These are phyloP conservation scores for Panurus biarmicus DNA, from an alignment of 2,113 vertebrate genomes.

Conservation along the genomic window DNA sequence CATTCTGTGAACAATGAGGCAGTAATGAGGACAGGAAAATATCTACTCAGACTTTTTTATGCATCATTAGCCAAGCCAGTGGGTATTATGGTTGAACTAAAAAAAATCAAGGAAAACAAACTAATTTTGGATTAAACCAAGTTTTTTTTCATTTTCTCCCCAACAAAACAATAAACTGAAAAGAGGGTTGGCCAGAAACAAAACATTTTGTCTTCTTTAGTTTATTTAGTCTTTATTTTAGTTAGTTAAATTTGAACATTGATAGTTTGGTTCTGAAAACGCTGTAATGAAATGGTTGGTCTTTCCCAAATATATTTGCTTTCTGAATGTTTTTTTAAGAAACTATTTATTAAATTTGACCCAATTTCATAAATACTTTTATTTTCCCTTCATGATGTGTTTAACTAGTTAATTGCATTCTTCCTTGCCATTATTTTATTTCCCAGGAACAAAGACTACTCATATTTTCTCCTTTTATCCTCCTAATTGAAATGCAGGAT, in stretches of 20 bases:
- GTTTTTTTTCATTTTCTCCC: neutral
- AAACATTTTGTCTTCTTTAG: neutral
- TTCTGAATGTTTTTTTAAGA: neutral
- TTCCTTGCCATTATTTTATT: slow-evolving; percentile 18
- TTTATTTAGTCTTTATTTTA: neutral
- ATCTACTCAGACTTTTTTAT: neutral
- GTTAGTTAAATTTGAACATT: neutral
- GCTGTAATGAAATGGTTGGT: neutral
- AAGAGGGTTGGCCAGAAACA: neutral
- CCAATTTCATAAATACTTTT: neutral
- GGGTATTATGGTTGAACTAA: neutral
- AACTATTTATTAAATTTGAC: slow-evolving; percentile 13
- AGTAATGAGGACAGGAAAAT: neutral
- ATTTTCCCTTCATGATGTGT: neutral
- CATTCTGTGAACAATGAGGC: neutral
- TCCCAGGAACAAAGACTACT: neutral
- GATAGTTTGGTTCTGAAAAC: neutral
- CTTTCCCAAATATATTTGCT: neutral
- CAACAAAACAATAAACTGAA: neutral
- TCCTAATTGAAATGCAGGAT: slow-evolving; percentile 12
- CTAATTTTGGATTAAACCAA: neutral
- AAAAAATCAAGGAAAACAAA: slow-evolving; percentile 16
- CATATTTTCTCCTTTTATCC: neutral
- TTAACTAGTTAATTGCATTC: slow-evolving; percentile 22
- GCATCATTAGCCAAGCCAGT: neutral